Percentiles rank a stretch among this genome's conserved stretches.
Conservation (phyloP, 92 coral and sea anemone genomes). For the Phenganax stokvisi region DNA sequence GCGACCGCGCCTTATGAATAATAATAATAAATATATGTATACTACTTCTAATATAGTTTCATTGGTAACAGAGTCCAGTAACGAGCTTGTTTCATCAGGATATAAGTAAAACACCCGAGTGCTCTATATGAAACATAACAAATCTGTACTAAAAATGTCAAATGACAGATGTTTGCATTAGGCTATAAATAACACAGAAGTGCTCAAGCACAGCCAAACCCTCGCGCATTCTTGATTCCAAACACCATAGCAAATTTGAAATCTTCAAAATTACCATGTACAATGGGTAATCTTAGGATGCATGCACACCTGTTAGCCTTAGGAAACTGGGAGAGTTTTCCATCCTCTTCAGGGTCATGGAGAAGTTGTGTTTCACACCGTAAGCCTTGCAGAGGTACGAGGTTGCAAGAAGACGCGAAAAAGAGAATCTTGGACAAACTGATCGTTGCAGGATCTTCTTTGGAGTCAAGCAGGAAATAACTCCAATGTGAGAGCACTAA, state of each 20-base stretch:
- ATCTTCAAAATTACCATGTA: conserved; percentile 10
- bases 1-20: no score
- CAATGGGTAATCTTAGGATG: conserved; percentile 35
- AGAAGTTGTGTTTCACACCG: conserved; percentile 38
- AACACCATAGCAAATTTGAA: conserved; percentile 16
- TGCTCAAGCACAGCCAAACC: conserved; percentile 19
- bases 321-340: conserved; percentile 41
- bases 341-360: conserved; percentile 45
- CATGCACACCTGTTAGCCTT: conserved; percentile 46
- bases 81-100: no score
- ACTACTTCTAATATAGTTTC: no score
- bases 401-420: conserved; percentile 48
- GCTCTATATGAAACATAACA: no score
- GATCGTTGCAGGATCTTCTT: conserved; percentile 34
- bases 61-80: no score
- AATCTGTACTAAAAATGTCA: no score
- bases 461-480: conserved; percentile 40
- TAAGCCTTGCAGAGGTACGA: conserved; percentile 47
- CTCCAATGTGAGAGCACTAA: conserved; percentile 48
- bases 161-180: no score
- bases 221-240: conserved; percentile 15
- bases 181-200: no score
- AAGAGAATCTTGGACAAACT: conserved; percentile 39
- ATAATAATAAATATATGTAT: no score
- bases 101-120: no score